Percentiles rank a stretch among this genome's conserved stretches.
These are phyloP conservation scores for Crotophaga sulcirostris DNA, from an alignment of 2,113 vertebrate genomes.

Conservation along the genomic window DNA sequence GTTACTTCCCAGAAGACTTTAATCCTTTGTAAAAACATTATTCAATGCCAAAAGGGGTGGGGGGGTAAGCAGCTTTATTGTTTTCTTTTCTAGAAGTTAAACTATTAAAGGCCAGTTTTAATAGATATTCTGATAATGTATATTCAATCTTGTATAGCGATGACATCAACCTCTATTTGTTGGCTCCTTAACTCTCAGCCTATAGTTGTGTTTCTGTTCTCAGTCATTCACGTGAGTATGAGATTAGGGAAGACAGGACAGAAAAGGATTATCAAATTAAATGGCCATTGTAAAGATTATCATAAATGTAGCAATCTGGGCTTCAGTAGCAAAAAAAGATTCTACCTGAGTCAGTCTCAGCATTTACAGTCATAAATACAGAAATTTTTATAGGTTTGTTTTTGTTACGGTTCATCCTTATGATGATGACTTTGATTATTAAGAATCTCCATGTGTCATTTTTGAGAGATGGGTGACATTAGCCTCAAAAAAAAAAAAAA, in stretches of 20 bases:
- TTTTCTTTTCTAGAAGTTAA: background rate
- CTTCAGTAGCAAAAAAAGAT: background rate
- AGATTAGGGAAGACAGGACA: background rate
- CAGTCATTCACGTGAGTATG: fast-evolving
- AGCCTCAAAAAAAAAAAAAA: background rate
- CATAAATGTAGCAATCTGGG: background rate
- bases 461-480: background rate
- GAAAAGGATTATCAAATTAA: background rate
- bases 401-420: background rate
- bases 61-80: background rate
- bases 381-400: background rate
- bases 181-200: background rate
- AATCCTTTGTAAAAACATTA: background rate
- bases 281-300: background rate
- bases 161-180: background rate
- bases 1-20: background rate
- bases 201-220: background rate
- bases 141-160: background rate
- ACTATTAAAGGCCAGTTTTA: background rate
- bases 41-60: background rate
- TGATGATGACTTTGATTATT: background rate
- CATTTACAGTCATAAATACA: background rate
- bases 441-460: background rate
- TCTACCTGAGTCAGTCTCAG: background rate
- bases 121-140: background rate